Percentiles rank a stretch among this genome's conserved stretches.
Evolutionary conservation across 92 coral and sea anemone genomes (phyloP).

Genomic region (Palythoa grandiflora): DNA sequence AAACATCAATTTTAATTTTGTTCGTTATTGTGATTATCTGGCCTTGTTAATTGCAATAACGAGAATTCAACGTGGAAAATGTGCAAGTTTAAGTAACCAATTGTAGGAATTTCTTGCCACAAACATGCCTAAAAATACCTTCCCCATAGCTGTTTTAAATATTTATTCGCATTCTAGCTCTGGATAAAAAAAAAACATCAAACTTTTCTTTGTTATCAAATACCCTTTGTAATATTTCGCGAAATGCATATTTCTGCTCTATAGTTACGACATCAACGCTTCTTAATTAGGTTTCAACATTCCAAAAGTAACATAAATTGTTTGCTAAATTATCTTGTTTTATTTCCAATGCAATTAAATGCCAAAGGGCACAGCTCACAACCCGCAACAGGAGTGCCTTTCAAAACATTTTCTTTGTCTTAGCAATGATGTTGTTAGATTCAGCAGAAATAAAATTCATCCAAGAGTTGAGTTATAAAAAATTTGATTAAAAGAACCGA

Average conservation of each 20-base stretch:
- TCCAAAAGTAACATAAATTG: neutral
- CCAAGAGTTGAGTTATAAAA: neutral
- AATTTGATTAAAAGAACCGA: conserved; percentile 11
- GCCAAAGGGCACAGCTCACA: no score
- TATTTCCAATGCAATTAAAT: neutral
- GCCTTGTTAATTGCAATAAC: no score
- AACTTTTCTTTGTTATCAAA: neutral
- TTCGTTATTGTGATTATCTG: no score
- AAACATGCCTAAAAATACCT: neutral
- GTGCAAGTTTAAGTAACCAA: no score
- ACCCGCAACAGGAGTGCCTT: no score
- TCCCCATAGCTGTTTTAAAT: neutral
- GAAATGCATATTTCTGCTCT: neutral
- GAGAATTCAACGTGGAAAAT: no score
- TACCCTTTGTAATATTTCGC: neutral
- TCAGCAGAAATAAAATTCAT: no score
- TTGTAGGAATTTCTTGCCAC: no score
- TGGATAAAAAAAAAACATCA: no score
- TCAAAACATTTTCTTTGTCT: no score
- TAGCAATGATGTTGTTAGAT: no score
- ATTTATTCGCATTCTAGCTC: neutral
- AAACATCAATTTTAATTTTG: no score
- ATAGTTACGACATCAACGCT: neutral
- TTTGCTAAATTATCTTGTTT: neutral
- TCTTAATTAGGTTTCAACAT: neutral